Evolutionary conservation across 2,797 vertebrate species (phyloP), one percentile per base, ranked within the genome.

Genomic region (Ispidina picta): DNA sequence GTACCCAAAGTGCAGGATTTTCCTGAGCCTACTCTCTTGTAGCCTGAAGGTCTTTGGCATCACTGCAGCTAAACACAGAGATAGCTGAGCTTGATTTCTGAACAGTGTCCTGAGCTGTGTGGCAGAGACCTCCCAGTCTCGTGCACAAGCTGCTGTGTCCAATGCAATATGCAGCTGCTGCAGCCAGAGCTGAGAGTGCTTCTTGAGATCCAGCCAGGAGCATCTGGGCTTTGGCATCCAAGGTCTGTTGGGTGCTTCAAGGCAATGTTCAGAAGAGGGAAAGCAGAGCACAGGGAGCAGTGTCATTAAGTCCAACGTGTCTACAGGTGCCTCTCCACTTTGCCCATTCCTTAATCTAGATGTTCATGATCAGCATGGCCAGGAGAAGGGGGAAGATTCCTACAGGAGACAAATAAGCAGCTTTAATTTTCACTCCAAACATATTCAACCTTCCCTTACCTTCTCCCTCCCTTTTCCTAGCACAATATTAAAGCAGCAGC

Each of bases 341-440:
- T 3, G 3, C 29, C 65, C 1, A 0, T 18, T 72, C 46, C 41
- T 46, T 10, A 2, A 17, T 6, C 56, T 94, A 94, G 28, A 90
- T 1, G 20, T 26, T 46, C 63, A 44, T 68, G 29, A 92, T 10
- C 82, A 95, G 88, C 49, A 82, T 2, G 10, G 85, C 85, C 82
- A 95, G 82, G 66, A 95, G 70, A 23, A 94, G 58, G 23, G 92
- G 94, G 26, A 95, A 41, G 71, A 90, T 31, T 74, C 94, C 94
- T 95, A 15, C 54, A 60, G 43, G 48, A 68, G 7, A 54, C 25
- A 71, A 72, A 64, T 5, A 28, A 54, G 59, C 52, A 54, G n/a
- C 35, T 80, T 70, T 58, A 86, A 25, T 33, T 22, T 86, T 88
- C 15, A n/a, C 37, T 46, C 43, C n/a, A 44, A n/a, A 46, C 5